Percentiles rank a stretch among this genome's conserved stretches.
Evolutionary conservation across 2,113 vertebrate genomes (phyloP).

Genomic region (Boulengeromyrus knoepffleri): DNA sequence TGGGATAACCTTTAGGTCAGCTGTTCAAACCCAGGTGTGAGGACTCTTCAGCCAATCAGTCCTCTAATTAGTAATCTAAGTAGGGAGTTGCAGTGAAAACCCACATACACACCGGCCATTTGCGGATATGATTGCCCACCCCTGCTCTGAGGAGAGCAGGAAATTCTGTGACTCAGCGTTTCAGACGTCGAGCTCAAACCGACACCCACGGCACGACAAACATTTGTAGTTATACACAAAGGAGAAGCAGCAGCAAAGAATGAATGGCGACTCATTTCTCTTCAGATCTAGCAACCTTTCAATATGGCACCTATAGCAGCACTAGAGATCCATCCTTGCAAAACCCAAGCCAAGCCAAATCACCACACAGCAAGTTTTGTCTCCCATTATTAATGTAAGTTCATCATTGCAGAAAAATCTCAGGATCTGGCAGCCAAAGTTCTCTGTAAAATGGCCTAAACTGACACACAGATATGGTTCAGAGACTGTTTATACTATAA

Average conservation of each 20-base stretch:
- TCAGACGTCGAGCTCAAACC: background rate
- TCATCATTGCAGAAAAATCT: background rate
- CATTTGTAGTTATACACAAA: background rate
- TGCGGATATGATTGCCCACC: too few relatives aligned
- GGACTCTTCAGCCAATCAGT: too few relatives aligned
- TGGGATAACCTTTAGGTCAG: too few relatives aligned
- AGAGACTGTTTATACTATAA: background rate
- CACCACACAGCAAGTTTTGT: background rate
- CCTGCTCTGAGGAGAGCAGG: background rate
- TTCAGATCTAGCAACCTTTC: background rate
- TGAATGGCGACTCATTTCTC: background rate
- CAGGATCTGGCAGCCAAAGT: background rate
- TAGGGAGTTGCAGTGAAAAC: too few relatives aligned
- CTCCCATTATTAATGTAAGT: background rate
- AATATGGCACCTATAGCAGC: background rate
- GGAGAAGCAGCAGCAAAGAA: background rate
- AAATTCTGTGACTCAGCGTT: background rate
- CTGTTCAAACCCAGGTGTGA: too few relatives aligned
- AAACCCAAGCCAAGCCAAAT: background rate
- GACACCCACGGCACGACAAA: background rate
- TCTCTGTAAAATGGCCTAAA: constrained; percentile 30
- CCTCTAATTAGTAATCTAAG: too few relatives aligned
- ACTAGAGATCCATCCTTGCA: background rate
- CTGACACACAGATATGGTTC: constrained; percentile 30
- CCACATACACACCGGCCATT: too few relatives aligned